Evolutionary conservation across 2,113 vertebrate genomes (phyloP).

Genomic region (Mesocricetus auratus): DNA sequence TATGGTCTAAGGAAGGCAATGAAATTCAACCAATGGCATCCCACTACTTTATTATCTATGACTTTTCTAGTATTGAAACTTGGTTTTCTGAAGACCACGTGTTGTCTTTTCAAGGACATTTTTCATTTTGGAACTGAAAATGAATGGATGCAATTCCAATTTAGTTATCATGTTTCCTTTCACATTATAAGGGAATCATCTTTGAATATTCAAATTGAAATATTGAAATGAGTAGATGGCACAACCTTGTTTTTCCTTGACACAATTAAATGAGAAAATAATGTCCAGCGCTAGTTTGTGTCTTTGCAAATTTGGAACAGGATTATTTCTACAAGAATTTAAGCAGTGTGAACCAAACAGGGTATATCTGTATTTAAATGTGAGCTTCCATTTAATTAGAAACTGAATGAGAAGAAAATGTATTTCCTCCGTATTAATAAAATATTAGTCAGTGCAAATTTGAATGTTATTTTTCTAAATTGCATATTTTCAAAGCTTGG

Average conservation of each 20-base stretch:
- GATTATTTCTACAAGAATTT: conserved; percentile 68
- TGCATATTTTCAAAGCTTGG: conserved; percentile 61
- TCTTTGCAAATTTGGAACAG: conserved; percentile 40
- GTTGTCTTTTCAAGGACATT: conserved; percentile 29
- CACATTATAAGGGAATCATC: background rate
- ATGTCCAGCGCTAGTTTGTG: conserved; percentile 44
- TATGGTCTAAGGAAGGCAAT: too few relatives aligned
- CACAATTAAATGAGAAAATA: conserved; percentile 68
- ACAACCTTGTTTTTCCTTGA: conserved; percentile 52
- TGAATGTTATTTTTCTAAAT: conserved; percentile 70
- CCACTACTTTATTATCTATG: background rate
- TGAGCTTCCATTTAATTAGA: conserved; percentile 72
- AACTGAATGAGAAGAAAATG: conserved; percentile 64
- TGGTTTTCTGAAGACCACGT: background rate
- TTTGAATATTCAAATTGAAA: conserved; percentile 65
- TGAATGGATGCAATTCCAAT: background rate
- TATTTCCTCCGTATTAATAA: conserved; percentile 66
- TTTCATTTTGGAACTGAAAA: conserved; percentile 51
- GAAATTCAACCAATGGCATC: background rate
- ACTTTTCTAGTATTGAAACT: background rate
- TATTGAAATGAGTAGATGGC: conserved; percentile 59
- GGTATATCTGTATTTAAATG: conserved; percentile 64
- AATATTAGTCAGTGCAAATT: conserved; percentile 68
- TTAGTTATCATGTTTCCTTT: conserved; percentile 44
- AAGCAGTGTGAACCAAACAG: conserved; percentile 62